Evolutionary conservation across 1,140 invertebrate species (phyloP).

Genomic region (Zaprionus gabonicus): DNA sequence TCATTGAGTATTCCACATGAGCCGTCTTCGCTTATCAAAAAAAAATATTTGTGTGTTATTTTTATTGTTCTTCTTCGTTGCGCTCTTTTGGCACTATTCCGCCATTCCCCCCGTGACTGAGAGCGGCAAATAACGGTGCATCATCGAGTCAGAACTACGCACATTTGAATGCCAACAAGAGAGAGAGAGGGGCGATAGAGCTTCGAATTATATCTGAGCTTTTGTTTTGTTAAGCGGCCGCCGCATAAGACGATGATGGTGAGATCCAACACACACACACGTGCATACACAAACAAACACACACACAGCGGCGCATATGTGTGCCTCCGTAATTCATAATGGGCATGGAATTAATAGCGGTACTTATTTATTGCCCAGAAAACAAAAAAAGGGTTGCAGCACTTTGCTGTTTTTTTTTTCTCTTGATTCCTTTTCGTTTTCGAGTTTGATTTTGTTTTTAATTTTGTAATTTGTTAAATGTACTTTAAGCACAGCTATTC

Average conservation of each 20-base stretch:
- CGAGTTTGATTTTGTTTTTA: neutral
- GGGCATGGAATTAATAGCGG: constrained; percentile 31
- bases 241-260: neutral
- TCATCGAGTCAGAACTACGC: constrained; percentile 24
- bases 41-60: constrained; percentile 29
- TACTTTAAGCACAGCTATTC: constrained; percentile 20
- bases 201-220: constrained; percentile 23
- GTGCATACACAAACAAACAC: neutral
- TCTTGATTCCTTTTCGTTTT: neutral
- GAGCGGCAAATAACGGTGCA: constrained; percentile 34
- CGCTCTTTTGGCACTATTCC: constrained; percentile 44
- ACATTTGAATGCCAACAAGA: constrained; percentile 36
- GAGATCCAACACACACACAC: constrained; percentile 8
- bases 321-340: constrained; percentile 44
- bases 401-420: constrained; percentile 18
- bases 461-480: constrained; percentile 24
- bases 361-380: constrained; percentile 42
- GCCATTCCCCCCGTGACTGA: neutral
- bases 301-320: neutral
- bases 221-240: constrained; percentile 31
- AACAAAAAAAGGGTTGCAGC: constrained; percentile 44
- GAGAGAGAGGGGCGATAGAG: neutral
- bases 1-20: constrained; percentile 33
- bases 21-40: constrained; percentile 48
- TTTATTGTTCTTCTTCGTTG: constrained; percentile 39